phyloP scores from a whole-genome alignment of 2,888 invertebrate genomes.

The Augiades crinisus region DNA sequence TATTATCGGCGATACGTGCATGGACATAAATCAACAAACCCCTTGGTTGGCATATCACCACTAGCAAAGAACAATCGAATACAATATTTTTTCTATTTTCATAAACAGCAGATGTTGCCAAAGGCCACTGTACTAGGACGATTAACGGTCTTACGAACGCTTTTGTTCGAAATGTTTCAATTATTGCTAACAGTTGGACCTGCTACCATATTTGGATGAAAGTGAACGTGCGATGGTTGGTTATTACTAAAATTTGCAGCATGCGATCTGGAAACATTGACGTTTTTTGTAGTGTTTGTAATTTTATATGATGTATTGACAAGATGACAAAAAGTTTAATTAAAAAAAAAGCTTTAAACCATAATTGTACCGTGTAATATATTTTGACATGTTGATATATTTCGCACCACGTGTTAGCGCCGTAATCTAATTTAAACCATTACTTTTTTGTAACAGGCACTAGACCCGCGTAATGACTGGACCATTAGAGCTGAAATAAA shows the following conservation, averaged over 20 bases:
- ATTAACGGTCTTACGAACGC: conserved; percentile 48
- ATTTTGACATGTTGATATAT: too few species aligned
- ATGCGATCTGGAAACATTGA: background rate
- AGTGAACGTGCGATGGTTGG: conserved; percentile 24
- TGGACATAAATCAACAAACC: conserved; percentile 25
- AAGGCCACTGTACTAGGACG: conserved; percentile 55
- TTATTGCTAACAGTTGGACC: conserved; percentile 38
- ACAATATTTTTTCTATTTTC: conserved; percentile 51
- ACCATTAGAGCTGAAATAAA: too few species aligned
- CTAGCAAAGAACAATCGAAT: conserved; percentile 48
- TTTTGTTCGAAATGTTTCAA: conserved; percentile 58
- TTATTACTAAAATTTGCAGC: conserved; percentile 19
- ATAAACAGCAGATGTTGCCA: conserved; percentile 63
- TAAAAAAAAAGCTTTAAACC: too few species aligned
- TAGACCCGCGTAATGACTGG: too few species aligned
- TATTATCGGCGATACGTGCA: conserved; percentile 17
- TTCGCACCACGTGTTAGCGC: too few species aligned
- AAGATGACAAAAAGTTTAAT: background rate
- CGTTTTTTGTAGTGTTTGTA: background rate
- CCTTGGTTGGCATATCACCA: conserved; percentile 45
- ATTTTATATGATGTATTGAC: background rate
- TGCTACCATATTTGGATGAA: conserved; percentile 24
- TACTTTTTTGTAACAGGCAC: too few species aligned
- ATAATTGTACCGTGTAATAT: too few species aligned
- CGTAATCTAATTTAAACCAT: too few species aligned